Conservation (phyloP, 2,113 vertebrate genomes). For the Empidonax traillii region DNA sequence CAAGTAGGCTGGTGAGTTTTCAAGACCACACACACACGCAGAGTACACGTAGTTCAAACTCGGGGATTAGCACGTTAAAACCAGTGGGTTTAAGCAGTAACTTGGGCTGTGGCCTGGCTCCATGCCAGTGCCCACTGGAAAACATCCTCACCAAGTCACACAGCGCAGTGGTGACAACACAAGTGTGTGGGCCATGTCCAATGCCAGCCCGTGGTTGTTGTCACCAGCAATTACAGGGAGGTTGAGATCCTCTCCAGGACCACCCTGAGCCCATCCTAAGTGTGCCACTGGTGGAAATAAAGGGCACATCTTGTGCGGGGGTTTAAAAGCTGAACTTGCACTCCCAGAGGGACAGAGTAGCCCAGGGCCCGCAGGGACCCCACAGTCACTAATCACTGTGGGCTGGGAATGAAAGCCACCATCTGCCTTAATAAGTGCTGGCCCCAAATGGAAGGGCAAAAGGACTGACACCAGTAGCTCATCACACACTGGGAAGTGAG, state of each 20-base stretch:
- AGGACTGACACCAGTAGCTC: not conserved
- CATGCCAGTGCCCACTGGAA: not conserved
- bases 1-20: conserved; percentile 7
- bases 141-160: not conserved
- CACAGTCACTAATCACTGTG: not conserved
- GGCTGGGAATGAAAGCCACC: not conserved
- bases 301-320: not conserved
- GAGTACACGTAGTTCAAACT: not conserved
- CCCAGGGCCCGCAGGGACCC: not conserved
- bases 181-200: not conserved
- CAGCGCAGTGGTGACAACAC: not conserved
- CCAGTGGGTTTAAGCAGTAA: not conserved
- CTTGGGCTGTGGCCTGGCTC: not conserved
- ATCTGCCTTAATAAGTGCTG: not conserved
- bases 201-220: not conserved
- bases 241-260: not conserved
- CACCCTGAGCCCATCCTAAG: not conserved
- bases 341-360: not conserved
- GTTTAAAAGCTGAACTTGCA: not conserved
- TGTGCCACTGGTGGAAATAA: not conserved
- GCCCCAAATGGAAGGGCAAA: not conserved
- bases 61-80: not conserved
- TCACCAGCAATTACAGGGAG: not conserved
- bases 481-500: accelerated
- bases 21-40: conserved; percentile 14